Evolutionary conservation across 2,797 vertebrate species (phyloP).

Genomic region (Molossus alvarezi): DNA sequence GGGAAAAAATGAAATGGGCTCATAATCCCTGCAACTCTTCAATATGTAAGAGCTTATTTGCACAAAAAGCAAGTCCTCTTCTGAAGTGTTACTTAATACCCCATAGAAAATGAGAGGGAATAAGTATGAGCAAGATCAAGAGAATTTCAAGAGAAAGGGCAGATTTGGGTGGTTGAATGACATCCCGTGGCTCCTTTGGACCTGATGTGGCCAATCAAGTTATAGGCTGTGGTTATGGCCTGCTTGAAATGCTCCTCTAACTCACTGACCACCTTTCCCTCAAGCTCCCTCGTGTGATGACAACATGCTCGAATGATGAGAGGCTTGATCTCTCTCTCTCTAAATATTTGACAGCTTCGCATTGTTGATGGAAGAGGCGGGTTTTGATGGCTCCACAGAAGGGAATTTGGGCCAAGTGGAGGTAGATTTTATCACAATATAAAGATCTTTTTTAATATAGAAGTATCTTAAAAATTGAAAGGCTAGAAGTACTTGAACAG

Average conservation of each 20-base stretch:
- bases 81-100: constrained; percentile 26
- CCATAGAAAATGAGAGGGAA: background rate
- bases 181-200: constrained; percentile 17
- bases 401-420: background rate
- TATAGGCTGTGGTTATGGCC: background rate
- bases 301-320: background rate
- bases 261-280: background rate
- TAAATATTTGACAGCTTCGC: constrained; percentile 32
- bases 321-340: background rate
- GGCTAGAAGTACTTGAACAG: background rate
- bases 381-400: constrained; percentile 11
- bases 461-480: background rate
- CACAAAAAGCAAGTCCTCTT: background rate
- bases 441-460: constrained; percentile 59
- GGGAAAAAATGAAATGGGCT: background rate
- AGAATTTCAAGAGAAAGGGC: constrained; percentile 57
- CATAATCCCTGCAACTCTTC: constrained; percentile 16
- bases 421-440: background rate
- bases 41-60: background rate
- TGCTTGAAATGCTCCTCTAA: background rate
- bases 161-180: background rate
- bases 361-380: background rate
- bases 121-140: constrained; percentile 48
- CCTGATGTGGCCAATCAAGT: background rate
- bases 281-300: background rate